A percentile compares a stretch with the other conserved stretches of the same genome.
Evolutionary conservation across 2,888 invertebrate species (phyloP).

Genomic region (Cremastinae sp.): DNA sequence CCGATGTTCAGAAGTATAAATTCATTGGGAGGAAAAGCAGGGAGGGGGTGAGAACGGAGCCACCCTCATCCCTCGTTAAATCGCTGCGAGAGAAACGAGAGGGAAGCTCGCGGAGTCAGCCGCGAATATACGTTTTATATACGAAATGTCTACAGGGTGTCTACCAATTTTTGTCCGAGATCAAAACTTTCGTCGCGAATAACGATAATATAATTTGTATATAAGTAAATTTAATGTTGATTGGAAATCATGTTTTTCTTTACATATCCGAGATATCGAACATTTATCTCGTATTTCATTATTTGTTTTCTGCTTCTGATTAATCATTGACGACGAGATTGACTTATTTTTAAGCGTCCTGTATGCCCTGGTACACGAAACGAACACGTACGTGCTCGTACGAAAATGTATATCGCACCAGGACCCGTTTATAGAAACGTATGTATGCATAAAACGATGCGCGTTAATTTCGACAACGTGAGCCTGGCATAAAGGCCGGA

Average conservation of each 20-base stretch:
- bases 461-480: constrained; percentile 35
- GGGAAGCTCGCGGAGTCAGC: constrained; percentile 34
- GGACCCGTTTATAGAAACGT: background rate
- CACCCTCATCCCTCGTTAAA: constrained; percentile 42
- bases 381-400: background rate
- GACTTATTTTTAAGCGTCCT: too few species aligned
- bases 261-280: too few species aligned
- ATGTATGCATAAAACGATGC: constrained; percentile 10
- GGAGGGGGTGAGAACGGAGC: constrained; percentile 15
- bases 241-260: too few species aligned
- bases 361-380: background rate
- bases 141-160: background rate
- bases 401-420: background rate
- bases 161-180: too few species aligned
- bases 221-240: too few species aligned
- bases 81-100: constrained; percentile 22
- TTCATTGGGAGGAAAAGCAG: constrained; percentile 1
- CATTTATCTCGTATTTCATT: too few species aligned
- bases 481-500: background rate
- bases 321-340: too few species aligned
- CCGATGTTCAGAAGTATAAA: background rate
- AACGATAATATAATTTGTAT: too few species aligned
- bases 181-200: too few species aligned
- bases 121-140: constrained; percentile 16
- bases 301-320: too few species aligned